Evolutionary conservation across 23 tunicate species (phyloP).

Genomic region (Diplosoma virens): DNA sequence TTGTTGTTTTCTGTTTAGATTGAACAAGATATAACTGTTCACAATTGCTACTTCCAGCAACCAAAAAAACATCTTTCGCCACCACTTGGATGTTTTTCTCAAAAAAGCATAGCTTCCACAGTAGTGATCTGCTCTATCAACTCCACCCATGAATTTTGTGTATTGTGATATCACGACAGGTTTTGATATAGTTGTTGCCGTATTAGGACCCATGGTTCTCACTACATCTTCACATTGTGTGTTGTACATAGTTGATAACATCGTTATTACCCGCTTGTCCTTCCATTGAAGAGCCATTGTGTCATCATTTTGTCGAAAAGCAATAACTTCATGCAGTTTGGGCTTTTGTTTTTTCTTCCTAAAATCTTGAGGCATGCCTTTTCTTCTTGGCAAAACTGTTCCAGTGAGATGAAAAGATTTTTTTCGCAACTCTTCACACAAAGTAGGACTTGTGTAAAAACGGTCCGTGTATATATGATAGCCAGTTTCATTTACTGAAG

Average conservation of each 20-base stretch:
- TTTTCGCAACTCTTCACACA: conserved; percentile 6
- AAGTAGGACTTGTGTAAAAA: conserved; percentile 21
- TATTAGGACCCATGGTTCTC: neutral
- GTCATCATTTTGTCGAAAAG: conserved; percentile 2
- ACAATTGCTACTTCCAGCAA: conserved; percentile 8
- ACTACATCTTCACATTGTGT: conserved; percentile 1
- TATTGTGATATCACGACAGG: conserved; percentile 2
- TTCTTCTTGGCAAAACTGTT: conserved; percentile 9
- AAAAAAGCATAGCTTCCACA: conserved; percentile 18
- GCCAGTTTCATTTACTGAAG: conserved; percentile 3
- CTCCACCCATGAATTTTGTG: conserved; percentile 15
- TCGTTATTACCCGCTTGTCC: conserved; percentile 21
- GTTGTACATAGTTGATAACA: neutral
- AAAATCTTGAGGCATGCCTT: conserved; percentile 10
- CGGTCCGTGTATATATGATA: conserved; percentile 20
- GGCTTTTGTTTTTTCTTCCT: neutral
- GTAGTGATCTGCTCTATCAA: conserved; percentile 10
- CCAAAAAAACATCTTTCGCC: conserved; percentile 18
- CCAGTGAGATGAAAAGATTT: conserved; percentile 6
- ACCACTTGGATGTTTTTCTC: conserved; percentile 6
- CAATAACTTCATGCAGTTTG: conserved; percentile 22
- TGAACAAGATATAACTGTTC: conserved; percentile 11
- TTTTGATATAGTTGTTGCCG: neutral
- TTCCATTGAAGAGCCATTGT: conserved; percentile 26
- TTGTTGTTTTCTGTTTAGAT: conserved; percentile 2